Base-by-base conservation (phyloP, 2,797 vertebrate species). In the Anguilla pacifica region DNA sequence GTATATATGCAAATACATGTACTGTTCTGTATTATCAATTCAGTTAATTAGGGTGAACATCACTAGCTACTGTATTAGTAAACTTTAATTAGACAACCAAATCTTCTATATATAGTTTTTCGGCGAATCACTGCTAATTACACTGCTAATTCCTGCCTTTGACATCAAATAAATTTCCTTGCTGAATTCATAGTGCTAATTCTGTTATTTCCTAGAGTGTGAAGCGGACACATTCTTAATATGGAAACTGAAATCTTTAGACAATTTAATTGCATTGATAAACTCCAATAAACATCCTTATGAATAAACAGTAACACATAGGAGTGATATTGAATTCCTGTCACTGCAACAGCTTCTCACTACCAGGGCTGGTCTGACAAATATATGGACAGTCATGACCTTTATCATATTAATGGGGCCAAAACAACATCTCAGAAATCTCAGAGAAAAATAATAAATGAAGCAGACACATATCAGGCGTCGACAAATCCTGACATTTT, bases 331-430 rank as follows among this genome's bases (percentile, higher is more conserved):
- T 51, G 46, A 51, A 51, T 46, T 82, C 2, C 79, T 82, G 46
- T 51, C 46, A 82, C 79, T 22, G 77, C 39, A 10, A 46, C 77
- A 11, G 15, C 77, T 81, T n/a, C 79, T 82, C 79, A 51, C 43
- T 25, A n/a, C 43, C 46, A 25, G 25, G 9, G 7, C 79, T 51
- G 25, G 79, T 19, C 39, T 81, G 43, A 28, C 77, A 49, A 46
- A 81, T 43, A 17, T 6, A 13, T 10, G 43, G 46, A 11, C 43
- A 82, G 22, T 49, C 46, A 25, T 82, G 79, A 82, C 79, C 79
- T 82, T 82, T 82, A 82, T 49, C 79, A 82, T n/a, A 43, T 19
- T 43, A 82, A 82, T 82, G 79, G 46, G 43, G 46, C 79, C 46
- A 77, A 77, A 82, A 51, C 79, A 49, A 49, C 43, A 19, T 28